Evolutionary conservation across 1,140 invertebrate genomes (phyloP), one percentile per base, ranked within the genome.

Genomic region (Tetranychus cinnabarinus): DNA sequence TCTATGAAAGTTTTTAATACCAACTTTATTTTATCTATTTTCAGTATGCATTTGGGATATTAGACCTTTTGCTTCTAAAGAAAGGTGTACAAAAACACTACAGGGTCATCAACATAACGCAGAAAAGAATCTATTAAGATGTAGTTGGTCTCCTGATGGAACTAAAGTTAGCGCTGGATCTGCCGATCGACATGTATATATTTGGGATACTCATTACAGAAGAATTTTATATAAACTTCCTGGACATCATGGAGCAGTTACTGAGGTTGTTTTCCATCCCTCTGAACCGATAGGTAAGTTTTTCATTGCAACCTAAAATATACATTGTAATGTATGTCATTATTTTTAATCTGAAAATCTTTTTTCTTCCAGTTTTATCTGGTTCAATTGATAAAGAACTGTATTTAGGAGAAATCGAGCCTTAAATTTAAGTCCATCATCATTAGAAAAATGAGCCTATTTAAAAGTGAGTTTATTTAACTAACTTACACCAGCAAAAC

Each of bases 71-170:
- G 79, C 78, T 2, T 86, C 89, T 1, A 80, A 82, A 56, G 89
- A 97, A 68, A 77, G 95, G 64, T 96, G 90, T 73, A 83, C 95
- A 0, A 93, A 95, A 76, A 82, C 95, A 46, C 80, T 97, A 62
- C 78, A 78, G 62, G 92, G 92, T 0, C 89, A 97, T 77, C 88
- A 92, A 68, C 92, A 97, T 73, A 97, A 96, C 74, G 98, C 96
- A 77, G 93, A 97, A 77, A 95, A 93, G 80, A 88, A 87, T 75
- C 74, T 95, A 54, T 71, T 96, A 31, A 75, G 84, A 23, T 92
- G 88, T 72, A 75, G 81, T 0, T 97, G 91, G 91, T 85, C 89
- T 1, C 77, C 81, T 1, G 80, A 87, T 79, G 87, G 88, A 69
- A 82, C 80, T 55, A 83, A 84, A 74, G 80, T 93, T 37, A 80